A percentile compares a stretch with the other conserved stretches of the same genome.
phyloP scores from a whole-genome alignment of 2,113 vertebrate genomes.

The Todiramphus chloris region DNA sequence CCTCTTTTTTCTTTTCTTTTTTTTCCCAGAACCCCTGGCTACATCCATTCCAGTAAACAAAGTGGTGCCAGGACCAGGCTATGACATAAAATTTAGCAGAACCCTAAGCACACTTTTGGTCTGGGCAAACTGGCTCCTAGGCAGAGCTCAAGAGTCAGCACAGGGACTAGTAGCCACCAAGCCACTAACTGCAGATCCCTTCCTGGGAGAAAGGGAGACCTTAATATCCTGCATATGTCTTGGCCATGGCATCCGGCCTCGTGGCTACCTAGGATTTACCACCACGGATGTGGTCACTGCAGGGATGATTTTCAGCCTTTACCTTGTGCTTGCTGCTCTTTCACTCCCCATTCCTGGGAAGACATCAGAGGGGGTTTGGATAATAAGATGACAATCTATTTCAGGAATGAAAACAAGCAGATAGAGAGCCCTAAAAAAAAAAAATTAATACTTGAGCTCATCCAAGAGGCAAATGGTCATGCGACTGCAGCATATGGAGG shows the following conservation, averaged over 20 bases:
- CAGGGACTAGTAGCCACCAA: background rate
- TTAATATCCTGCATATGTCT: background rate
- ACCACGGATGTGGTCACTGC: background rate
- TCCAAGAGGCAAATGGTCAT: slow-evolving; percentile 11
- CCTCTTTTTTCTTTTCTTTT: background rate
- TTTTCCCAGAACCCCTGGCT: background rate
- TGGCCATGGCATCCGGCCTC: background rate
- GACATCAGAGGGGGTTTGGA: background rate
- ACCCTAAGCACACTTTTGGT: background rate
- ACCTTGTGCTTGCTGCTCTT: background rate
- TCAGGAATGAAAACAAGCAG: background rate
- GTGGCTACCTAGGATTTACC: background rate
- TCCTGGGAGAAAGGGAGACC: background rate
- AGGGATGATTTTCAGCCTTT: background rate
- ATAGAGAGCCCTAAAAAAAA: background rate
- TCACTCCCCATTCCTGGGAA: background rate
- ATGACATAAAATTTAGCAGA: background rate
- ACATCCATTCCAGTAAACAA: background rate
- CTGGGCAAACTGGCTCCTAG: background rate
- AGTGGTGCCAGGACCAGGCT: background rate
- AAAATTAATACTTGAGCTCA: background rate
- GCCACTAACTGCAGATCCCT: background rate
- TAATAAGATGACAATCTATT: background rate
- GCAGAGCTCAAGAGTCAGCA: background rate
- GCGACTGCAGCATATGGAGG: slow-evolving; percentile 29